Conservation (phyloP, 2,888 invertebrate genomes). For the Baronia brevicornis region DNA sequence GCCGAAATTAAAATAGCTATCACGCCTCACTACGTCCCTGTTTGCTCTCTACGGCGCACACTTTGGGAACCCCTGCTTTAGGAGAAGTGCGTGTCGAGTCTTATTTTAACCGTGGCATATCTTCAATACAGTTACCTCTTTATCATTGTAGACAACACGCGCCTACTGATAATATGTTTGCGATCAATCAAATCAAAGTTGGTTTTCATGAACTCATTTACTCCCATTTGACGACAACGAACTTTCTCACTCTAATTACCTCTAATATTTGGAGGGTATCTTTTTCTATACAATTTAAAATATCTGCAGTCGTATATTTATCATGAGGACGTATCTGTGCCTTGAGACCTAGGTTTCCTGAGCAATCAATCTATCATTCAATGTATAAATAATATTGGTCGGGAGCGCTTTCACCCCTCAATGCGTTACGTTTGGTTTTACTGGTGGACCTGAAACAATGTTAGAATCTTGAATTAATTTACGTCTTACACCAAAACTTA, state of each 20-base stretch:
- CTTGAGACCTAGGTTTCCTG: slow-evolving; percentile 46
- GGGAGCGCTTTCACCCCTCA: slow-evolving; percentile 28
- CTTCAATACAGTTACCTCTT: no score
- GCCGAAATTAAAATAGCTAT: no score
- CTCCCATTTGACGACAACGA: slow-evolving; percentile 2
- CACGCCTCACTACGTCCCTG: no score
- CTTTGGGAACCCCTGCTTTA: no score
- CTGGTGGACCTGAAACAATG: slow-evolving; percentile 39
- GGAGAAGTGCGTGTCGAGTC: no score
- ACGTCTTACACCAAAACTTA: slow-evolving; percentile 1
- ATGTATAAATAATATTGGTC: slow-evolving; percentile 16
- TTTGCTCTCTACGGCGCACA: no score
- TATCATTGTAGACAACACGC: no score
- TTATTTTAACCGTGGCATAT: no score
- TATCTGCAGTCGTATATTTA: slow-evolving; percentile 32
- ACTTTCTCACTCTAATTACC: slow-evolving; percentile 15
- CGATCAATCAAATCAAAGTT: no score
- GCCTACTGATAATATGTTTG: no score
- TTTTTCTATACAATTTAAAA: slow-evolving; percentile 23
- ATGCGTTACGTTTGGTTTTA: slow-evolving; percentile 44
- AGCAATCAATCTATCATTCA: slow-evolving; percentile 37
- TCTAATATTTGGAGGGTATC: slow-evolving; percentile 40
- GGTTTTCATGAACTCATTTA: no score
- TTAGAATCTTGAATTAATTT: not conserved
- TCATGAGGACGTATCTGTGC: slow-evolving; percentile 53